These are phyloP conservation scores for Eumerus sabulonum DNA, from an alignment of 2,888 invertebrate genomes.

Conservation along the genomic window DNA sequence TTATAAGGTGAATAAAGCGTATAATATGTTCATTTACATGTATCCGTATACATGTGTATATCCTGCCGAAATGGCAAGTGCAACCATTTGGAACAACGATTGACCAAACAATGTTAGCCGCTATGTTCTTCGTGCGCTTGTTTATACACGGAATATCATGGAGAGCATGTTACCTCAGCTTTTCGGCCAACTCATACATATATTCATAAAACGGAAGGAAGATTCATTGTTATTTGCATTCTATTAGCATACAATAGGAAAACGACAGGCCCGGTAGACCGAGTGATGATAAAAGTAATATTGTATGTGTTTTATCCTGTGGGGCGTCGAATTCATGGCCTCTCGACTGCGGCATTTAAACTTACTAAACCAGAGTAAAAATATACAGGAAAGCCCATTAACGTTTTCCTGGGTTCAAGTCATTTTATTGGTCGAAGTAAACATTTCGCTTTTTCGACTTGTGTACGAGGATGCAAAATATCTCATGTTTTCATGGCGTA, in stretches of 20 bases:
- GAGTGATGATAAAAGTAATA: slow-evolving; percentile 64
- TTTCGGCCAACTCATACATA: too few relatives aligned
- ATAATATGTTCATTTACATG: slow-evolving; percentile 7
- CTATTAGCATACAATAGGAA: slow-evolving; percentile 68
- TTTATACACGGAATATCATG: too few relatives aligned
- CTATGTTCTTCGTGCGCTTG: too few relatives aligned
- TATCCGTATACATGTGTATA: slow-evolving; percentile 10
- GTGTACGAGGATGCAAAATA: not conserved
- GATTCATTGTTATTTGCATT: slow-evolving; percentile 68
- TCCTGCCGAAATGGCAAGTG: slow-evolving; percentile 6
- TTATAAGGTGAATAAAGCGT: slow-evolving; percentile 44
- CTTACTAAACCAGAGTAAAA: slow-evolving; percentile 33
- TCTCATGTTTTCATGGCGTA: not conserved
- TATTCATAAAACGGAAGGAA: slow-evolving; percentile 45
- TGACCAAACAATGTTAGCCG: not conserved
- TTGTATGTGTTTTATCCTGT: slow-evolving; percentile 38
- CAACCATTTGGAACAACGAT: slow-evolving; percentile 1
- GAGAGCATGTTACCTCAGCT: too few relatives aligned
- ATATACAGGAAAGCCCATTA: not conserved
- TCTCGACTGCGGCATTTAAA: slow-evolving; percentile 31
- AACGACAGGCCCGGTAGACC: slow-evolving; percentile 51
- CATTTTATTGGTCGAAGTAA: slow-evolving; percentile 14
- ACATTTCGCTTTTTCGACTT: slow-evolving; percentile 8
- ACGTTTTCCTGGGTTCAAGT: slow-evolving; percentile 33
- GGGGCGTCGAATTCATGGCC: slow-evolving; percentile 51